A percentile compares a stretch with the other conserved stretches of the same genome.
These are phyloP conservation scores for Parnassius orleans DNA, from an alignment of 2,888 invertebrate genomes.

Conservation along the genomic window DNA sequence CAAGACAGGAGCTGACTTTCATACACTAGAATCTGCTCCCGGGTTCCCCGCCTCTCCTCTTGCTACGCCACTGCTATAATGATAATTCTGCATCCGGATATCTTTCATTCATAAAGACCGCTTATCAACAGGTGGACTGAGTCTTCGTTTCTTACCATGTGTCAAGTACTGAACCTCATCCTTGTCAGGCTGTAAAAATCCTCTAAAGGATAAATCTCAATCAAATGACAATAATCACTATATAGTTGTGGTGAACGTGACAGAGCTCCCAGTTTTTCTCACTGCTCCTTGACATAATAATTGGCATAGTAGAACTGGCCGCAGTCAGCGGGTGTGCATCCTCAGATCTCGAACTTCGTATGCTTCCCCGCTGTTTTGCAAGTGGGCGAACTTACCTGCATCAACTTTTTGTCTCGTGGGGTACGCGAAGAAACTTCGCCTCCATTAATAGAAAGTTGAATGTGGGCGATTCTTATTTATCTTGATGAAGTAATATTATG, in stretches of 20 bases:
- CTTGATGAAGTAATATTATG: too few relatives aligned
- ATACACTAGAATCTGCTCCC: too few relatives aligned
- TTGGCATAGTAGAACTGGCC: slow-evolving; percentile 22
- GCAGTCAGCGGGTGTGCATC: slow-evolving; percentile 39
- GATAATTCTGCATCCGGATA: too few relatives aligned
- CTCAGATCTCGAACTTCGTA: slow-evolving; percentile 32
- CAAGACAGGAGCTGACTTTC: too few relatives aligned
- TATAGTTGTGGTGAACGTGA: slow-evolving; percentile 40
- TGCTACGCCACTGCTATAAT: too few relatives aligned
- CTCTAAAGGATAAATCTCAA: background rate
- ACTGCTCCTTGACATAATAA: slow-evolving; percentile 5
- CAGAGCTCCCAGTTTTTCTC: background rate
- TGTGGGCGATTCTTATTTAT: background rate
- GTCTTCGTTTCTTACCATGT: too few relatives aligned
- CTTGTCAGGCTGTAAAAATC: too few relatives aligned
- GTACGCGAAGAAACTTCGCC: slow-evolving; percentile 3
- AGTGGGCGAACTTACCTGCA: slow-evolving; percentile 25
- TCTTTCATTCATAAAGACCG: too few relatives aligned
- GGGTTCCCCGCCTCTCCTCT: too few relatives aligned
- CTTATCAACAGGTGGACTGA: too few relatives aligned
- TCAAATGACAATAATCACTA: slow-evolving; percentile 44
- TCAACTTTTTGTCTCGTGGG: slow-evolving; percentile 13
- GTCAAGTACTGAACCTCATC: too few relatives aligned
- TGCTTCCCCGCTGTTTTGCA: slow-evolving; percentile 55
- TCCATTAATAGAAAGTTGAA: background rate